A percentile compares a stretch with the other conserved stretches of the same genome.
Evolutionary conservation across 2,113 vertebrate genomes (phyloP).

Genomic region (Pachyramphus minor): DNA sequence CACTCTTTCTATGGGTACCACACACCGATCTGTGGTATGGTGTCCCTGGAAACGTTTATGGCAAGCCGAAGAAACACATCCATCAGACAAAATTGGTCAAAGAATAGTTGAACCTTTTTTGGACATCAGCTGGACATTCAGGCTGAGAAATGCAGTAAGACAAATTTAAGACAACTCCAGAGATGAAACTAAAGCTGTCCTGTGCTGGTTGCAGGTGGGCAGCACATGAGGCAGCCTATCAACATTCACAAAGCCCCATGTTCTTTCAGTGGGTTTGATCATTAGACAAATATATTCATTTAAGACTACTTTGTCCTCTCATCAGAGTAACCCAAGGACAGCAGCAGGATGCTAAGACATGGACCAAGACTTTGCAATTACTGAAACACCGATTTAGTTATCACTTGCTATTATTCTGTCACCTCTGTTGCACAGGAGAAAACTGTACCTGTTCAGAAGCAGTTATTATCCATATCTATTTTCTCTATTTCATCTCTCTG

Average conservation of each 20-base stretch:
- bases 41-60: background rate
- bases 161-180: background rate
- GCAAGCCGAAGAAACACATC: background rate
- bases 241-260: background rate
- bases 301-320: background rate
- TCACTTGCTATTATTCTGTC: conserved; percentile 29
- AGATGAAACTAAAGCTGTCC: background rate
- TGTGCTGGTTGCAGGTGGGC: background rate
- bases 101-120: background rate
- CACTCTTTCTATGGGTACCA: background rate
- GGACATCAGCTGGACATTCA: rapidly evolving
- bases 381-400: conserved; percentile 20
- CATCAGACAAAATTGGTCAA: background rate
- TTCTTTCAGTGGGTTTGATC: background rate
- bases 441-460: conserved; percentile 7
- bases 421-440: background rate
- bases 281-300: background rate
- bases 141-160: background rate
- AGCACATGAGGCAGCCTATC: background rate
- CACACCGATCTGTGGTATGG: background rate
- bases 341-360: background rate
- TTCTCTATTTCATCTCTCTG: conserved; percentile 13
- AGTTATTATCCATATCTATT: conserved; percentile 10
- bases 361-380: conserved; percentile 16
- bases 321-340: background rate